Conservation (phyloP, 2,113 vertebrate genomes). For the Hippocampus zosterae region DNA sequence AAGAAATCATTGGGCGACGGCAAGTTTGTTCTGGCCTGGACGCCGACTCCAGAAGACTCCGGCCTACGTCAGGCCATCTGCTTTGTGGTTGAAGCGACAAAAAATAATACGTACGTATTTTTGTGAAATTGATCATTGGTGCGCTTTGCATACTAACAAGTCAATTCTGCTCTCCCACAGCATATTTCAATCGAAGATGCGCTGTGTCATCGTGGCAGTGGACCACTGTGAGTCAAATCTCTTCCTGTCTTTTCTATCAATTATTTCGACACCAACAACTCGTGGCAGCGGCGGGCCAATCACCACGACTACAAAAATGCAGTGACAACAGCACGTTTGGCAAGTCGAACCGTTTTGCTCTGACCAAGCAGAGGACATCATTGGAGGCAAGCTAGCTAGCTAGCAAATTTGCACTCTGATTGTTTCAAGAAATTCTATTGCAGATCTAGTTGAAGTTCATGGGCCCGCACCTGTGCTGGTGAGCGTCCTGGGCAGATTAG, state of each 20-base stretch:
- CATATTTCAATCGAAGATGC: background rate
- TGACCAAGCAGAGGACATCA: no score
- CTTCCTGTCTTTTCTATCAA: background rate
- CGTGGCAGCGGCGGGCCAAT: background rate
- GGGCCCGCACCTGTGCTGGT: background rate
- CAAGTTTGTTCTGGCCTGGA: conserved; percentile 34
- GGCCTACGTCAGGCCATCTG: conserved; percentile 31
- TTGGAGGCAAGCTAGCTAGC: no score
- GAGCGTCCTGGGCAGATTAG: background rate
- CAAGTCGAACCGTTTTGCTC: no score
- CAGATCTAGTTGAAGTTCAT: background rate
- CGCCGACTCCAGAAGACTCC: background rate
- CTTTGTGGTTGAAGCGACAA: background rate
- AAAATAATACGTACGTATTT: background rate
- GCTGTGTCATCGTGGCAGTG: background rate
- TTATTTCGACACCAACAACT: background rate
- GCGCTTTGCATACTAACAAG: background rate
- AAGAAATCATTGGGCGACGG: accelerated
- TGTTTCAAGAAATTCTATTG: no score
- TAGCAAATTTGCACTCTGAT: no score
- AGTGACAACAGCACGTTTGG: background rate
- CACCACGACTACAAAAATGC: background rate
- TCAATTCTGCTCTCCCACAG: background rate
- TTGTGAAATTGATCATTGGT: background rate
- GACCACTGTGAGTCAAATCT: background rate